Evolutionary conservation across 1,140 invertebrate genomes (phyloP).

Genomic region (Trachymyrmex cornetzi): DNA sequence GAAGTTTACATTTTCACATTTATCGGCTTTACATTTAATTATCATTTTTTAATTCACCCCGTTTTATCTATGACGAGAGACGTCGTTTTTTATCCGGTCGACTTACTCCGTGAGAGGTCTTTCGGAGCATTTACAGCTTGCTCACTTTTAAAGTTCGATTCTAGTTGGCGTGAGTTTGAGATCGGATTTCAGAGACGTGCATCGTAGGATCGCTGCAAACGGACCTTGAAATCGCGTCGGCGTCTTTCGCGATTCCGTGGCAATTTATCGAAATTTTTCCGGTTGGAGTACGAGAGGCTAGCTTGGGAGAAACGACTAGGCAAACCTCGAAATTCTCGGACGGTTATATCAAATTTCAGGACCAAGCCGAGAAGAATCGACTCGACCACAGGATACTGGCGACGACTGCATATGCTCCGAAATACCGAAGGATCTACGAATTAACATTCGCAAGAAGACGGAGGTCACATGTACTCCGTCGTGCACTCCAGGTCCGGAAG

Average conservation of each 20-base stretch:
- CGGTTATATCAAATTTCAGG: slow-evolving; percentile 61
- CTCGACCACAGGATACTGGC: slow-evolving; percentile 25
- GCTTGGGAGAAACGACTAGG: neutral
- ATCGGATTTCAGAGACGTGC: slow-evolving; percentile 48
- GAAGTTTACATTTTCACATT: neutral
- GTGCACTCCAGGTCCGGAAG: slow-evolving; percentile 80
- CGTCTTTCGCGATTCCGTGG: slow-evolving; percentile 11
- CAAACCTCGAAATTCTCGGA: slow-evolving; percentile 10
- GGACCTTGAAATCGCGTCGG: slow-evolving; percentile 36
- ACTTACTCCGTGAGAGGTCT: slow-evolving; percentile 8
- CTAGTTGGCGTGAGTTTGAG: slow-evolving; percentile 3
- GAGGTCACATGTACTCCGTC: slow-evolving; percentile 69
- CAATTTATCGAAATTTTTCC: slow-evolving; percentile 30
- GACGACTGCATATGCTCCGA: slow-evolving; percentile 80
- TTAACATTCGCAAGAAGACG: slow-evolving; percentile 76
- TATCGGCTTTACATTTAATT: slow-evolving; percentile 51
- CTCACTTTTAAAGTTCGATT: slow-evolving; percentile 29
- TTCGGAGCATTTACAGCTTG: slow-evolving; percentile 2
- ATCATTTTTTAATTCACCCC: neutral
- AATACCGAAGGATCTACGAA: slow-evolving; percentile 77
- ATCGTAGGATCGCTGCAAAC: slow-evolving; percentile 8
- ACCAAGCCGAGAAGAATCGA: neutral
- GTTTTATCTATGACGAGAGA: slow-evolving; percentile 4
- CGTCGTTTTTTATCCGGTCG: slow-evolving; percentile 10
- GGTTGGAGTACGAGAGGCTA: neutral